Conservation (phyloP, 1,140 invertebrate genomes). For the Neotoxoptera formosana region DNA sequence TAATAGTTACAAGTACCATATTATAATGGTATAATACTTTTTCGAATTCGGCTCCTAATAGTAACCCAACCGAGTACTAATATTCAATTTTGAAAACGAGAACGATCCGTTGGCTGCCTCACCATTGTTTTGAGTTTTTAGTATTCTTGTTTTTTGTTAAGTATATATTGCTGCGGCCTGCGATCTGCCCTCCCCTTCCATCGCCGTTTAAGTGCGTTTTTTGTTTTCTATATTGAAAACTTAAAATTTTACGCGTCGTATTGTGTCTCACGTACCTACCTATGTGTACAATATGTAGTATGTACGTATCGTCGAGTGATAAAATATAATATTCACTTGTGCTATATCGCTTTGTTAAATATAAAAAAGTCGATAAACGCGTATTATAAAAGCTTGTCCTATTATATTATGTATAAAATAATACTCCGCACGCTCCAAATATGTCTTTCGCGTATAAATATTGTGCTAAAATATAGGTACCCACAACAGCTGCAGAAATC, state of each 20-base stretch:
- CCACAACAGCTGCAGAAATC: background rate
- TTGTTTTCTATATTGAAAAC: background rate
- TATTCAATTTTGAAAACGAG: background rate
- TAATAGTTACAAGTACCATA: too few species aligned
- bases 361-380: background rate
- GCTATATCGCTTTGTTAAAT: background rate
- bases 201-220: background rate
- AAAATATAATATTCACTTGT: conserved; percentile 11
- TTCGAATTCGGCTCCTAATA: background rate
- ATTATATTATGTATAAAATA: background rate
- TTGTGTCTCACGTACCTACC: background rate
- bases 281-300: background rate
- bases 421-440: background rate
- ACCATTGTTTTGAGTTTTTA: background rate
- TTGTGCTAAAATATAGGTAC: background rate
- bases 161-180: background rate
- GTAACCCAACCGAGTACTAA: background rate
- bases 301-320: background rate
- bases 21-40: background rate
- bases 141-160: background rate
- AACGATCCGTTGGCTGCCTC: background rate
- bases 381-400: background rate
- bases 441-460: background rate
- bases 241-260: background rate
- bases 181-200: background rate